Evolutionary conservation across 2,888 invertebrate genomes (phyloP).

Genomic region (Drosophila leonis): DNA sequence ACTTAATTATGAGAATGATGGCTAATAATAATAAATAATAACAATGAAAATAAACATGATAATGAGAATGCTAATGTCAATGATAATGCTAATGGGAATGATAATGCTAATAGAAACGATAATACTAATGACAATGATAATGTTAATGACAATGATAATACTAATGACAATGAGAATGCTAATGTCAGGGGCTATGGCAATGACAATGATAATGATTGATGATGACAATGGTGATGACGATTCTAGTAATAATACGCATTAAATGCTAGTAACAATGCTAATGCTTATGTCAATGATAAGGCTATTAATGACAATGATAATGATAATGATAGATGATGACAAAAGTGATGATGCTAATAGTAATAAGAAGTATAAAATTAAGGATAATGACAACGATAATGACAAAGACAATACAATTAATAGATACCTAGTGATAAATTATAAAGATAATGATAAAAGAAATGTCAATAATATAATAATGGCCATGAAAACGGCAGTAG

Average conservation of each 20-base stretch:
- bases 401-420: not conserved
- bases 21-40: not conserved
- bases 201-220: not conserved
- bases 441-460: not conserved
- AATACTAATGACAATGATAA: not conserved
- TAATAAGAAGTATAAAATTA: not conserved
- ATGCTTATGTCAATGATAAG: not conserved
- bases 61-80: not conserved
- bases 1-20: not conserved
- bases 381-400: not conserved
- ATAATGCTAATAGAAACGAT: not conserved
- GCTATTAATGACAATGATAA: not conserved
- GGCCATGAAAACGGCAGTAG: not conserved
- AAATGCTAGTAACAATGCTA: too few relatives aligned
- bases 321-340: not conserved
- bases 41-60: too few relatives aligned
- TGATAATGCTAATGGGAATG: not conserved
- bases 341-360: not conserved
- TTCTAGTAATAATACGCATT: not conserved
- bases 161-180: not conserved
- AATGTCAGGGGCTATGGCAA: not conserved
- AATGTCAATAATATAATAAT: not conserved
- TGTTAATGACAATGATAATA: not conserved
- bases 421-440: not conserved
- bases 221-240: not conserved